Percentiles rank a stretch among this genome's conserved stretches.
phyloP scores from a whole-genome alignment of 2,888 invertebrate genomes.

The Teleiodes luculella region DNA sequence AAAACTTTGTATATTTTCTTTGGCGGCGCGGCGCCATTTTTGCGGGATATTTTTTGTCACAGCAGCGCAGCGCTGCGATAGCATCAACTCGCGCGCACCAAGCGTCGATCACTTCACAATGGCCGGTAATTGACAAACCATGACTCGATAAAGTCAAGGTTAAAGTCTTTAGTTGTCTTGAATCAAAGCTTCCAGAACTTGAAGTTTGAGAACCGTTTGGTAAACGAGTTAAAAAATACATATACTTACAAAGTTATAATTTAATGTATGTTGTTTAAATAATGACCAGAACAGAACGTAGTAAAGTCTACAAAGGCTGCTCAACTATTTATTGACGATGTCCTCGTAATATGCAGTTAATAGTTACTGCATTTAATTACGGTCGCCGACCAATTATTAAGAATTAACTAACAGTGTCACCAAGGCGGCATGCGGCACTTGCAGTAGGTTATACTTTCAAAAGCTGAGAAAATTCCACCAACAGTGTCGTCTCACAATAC shows the following conservation, averaged over 20 bases:
- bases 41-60: constrained; percentile 58
- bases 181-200: constrained; percentile 28
- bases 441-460: neutral
- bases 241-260: too few relatives aligned
- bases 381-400: neutral
- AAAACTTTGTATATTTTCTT: constrained; percentile 24
- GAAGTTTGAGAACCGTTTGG: neutral
- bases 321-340: neutral
- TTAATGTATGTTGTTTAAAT: too few relatives aligned
- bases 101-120: constrained; percentile 54
- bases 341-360: neutral
- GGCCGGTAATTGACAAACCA: constrained; percentile 71
- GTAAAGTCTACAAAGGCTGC: neutral
- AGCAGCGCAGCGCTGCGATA: constrained; percentile 43
- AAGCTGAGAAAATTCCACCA: constrained; percentile 7
- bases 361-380: neutral
- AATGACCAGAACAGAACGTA: too few relatives aligned
- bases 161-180: constrained; percentile 13
- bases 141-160: constrained; percentile 70
- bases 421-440: neutral
- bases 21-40: too few relatives aligned
- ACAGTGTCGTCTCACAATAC: neutral
- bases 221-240: too few relatives aligned
- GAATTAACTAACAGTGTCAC: constrained; percentile 7
- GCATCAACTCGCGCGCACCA: constrained; percentile 44